Base-by-base conservation (phyloP, 30 jellyfish, hydroid and myxozoan genomes). In the Mastigias papua region DNA sequence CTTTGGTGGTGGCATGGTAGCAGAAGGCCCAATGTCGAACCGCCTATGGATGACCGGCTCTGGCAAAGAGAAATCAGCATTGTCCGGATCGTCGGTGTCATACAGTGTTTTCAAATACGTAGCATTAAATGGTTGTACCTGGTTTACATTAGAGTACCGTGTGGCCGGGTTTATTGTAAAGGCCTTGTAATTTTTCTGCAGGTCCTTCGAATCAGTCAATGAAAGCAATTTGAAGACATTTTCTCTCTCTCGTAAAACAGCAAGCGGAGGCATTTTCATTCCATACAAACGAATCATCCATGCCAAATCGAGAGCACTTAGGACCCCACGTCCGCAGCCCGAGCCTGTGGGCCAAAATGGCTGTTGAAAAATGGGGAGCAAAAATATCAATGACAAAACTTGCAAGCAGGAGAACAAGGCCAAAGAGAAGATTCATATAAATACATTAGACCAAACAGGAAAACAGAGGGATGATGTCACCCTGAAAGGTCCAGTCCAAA, bases 301-400 rank as follows among this genome's bases (percentile, higher is more conserved):
- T 3, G 98, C 99, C 4, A 92, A 83, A 73, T 96, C 99, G 26
- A 90, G 80, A 22, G 98, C 96, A 58, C 97, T 89, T 17, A 96
- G 95, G 31, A 96, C 99, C 3, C 99, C 99, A 11, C 99, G 81
- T 3, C 97, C 99, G 66, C 97, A 87, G 42, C 99, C 99, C 15
- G 99, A 96, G 54, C 99, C 99, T 21, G 99, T 96, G 0, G 99
- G 99, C 99, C 99, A 96, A 78, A 96, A 96, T 10, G 99, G 99
- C 99, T 96, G 87, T n/a, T 72, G 74, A 71, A 28, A 82, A n/a
- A n/a, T n/a, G n/a, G n/a, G n/a, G n/a, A n/a, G n/a, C n/a, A n/a
- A n/a, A n/a, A n/a, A n/a, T n/a, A n/a, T n/a, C n/a, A n/a, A n/a
- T n/a, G n/a, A n/a, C n/a, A n/a, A n/a, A n/a, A n/a, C n/a, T n/a